Conservation (phyloP, 2,797 vertebrate genomes). For the Trematomus bernacchii region DNA sequence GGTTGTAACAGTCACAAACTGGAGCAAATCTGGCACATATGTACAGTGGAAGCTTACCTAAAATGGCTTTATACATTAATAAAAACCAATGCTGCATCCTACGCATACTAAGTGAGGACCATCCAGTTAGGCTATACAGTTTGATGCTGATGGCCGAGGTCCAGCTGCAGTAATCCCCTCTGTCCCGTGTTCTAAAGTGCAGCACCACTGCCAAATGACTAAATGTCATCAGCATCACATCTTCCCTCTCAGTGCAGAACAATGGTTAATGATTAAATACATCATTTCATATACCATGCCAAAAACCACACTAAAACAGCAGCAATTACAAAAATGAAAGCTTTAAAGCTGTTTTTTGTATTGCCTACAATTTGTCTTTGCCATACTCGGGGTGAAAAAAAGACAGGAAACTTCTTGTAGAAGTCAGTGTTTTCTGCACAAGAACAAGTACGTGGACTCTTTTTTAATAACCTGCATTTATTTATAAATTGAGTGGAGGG, state of each 20-base stretch:
- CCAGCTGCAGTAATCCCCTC: slow-evolving; percentile 34
- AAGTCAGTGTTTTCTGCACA: too few relatives aligned
- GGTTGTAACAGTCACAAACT: too few relatives aligned
- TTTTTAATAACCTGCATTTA: too few relatives aligned
- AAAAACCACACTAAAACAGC: not conserved
- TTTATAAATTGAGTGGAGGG: too few relatives aligned
- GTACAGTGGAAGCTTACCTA: too few relatives aligned
- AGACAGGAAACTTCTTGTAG: not conserved
- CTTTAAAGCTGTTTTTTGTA: not conserved
- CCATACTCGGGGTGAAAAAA: not conserved
- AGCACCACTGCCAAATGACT: slow-evolving; percentile 37
- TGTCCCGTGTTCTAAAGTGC: slow-evolving; percentile 20
- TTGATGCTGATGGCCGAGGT: not conserved
- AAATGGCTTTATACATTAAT: too few relatives aligned
- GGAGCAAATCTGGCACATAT: too few relatives aligned
- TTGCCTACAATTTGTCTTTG: not conserved
- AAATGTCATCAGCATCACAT: not conserved
- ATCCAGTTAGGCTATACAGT: too few relatives aligned
- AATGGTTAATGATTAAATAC: not conserved
- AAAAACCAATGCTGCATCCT: too few relatives aligned
- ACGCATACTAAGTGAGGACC: too few relatives aligned
- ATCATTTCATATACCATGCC: too few relatives aligned
- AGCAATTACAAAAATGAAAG: not conserved
- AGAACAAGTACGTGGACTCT: too few relatives aligned
- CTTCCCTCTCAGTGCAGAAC: not conserved